Percentiles rank a stretch among this genome's conserved stretches.
Evolutionary conservation across 2,888 invertebrate species (phyloP).

Genomic region (Coenonympha arcania): DNA sequence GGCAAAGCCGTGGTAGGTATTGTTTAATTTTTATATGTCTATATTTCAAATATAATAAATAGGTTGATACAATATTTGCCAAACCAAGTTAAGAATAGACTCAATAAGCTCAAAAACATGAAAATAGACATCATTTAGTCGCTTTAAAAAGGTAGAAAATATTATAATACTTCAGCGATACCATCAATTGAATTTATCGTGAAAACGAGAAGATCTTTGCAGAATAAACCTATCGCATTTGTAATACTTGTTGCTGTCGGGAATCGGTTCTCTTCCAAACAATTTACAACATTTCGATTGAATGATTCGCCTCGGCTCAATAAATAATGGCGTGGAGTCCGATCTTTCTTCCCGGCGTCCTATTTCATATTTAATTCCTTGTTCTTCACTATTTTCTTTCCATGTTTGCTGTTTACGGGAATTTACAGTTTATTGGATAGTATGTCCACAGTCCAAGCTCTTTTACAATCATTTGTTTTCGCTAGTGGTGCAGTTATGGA

Average conservation of each 20-base stretch:
- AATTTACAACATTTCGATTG: slow-evolving; percentile 21
- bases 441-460: not conserved
- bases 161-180: not conserved
- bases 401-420: slow-evolving; percentile 5
- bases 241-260: slow-evolving; percentile 15
- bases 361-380: slow-evolving; percentile 15
- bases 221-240: slow-evolving; percentile 11
- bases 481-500: too few relatives aligned
- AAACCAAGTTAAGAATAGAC: too few relatives aligned
- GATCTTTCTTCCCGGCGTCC: slow-evolving; percentile 9
- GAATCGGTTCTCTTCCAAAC: slow-evolving; percentile 18
- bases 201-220: slow-evolving; percentile 2
- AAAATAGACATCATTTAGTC: not conserved
- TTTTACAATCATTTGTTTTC: not conserved
- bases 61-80: too few relatives aligned
- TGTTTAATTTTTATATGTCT: too few relatives aligned
- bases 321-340: slow-evolving; percentile 16
- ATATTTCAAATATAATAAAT: too few relatives aligned
- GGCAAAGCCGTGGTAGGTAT: too few relatives aligned
- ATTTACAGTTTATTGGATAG: slow-evolving; percentile 5
- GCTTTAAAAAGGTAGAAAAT: not conserved
- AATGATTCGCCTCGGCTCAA: slow-evolving; percentile 19
- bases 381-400: slow-evolving; percentile 10
- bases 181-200: not conserved
- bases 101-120: too few relatives aligned